phyloP scores from a whole-genome alignment of 1,140 invertebrate genomes.

The Ostrea edulis region DNA sequence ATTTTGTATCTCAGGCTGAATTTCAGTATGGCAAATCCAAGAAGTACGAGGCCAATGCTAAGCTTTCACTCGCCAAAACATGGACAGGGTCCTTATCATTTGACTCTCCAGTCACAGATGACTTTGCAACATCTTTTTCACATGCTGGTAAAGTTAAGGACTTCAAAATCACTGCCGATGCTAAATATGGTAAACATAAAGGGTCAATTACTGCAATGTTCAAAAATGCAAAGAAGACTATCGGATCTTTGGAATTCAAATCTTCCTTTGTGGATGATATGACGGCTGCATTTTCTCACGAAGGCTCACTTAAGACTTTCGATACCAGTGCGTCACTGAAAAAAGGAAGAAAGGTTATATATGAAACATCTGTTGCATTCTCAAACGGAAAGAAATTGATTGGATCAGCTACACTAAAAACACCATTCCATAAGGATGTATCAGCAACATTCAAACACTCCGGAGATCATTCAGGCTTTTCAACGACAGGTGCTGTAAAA shows the following conservation, averaged over 20 bases:
- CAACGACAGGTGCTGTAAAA: neutral
- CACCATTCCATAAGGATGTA: conserved; percentile 14
- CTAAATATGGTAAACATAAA: conserved; percentile 48
- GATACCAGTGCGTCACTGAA: neutral
- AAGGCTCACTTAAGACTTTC: conserved; percentile 45
- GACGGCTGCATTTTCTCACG: conserved; percentile 55
- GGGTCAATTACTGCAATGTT: conserved; percentile 13
- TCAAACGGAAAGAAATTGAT: neutral
- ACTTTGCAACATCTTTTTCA: conserved; percentile 30
- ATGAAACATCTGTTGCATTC: neutral
- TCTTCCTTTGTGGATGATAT: conserved; percentile 59
- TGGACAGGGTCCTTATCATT: conserved; percentile 44
- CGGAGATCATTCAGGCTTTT: neutral
- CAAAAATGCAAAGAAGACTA: conserved; percentile 44
- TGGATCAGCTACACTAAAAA: conserved; percentile 34
- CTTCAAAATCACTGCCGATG: conserved; percentile 50
- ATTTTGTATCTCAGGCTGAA: conserved; percentile 45
- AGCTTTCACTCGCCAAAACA: conserved; percentile 43
- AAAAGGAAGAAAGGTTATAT: neutral
- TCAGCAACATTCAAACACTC: conserved; percentile 32
- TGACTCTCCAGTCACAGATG: conserved; percentile 39
- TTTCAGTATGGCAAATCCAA: conserved; percentile 44
- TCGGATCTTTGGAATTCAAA: conserved; percentile 52
- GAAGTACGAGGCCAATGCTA: conserved; percentile 44
- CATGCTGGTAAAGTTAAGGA: conserved; percentile 40